Conservation (phyloP, 2,888 invertebrate species). For the Galerucella nymphaeae region DNA sequence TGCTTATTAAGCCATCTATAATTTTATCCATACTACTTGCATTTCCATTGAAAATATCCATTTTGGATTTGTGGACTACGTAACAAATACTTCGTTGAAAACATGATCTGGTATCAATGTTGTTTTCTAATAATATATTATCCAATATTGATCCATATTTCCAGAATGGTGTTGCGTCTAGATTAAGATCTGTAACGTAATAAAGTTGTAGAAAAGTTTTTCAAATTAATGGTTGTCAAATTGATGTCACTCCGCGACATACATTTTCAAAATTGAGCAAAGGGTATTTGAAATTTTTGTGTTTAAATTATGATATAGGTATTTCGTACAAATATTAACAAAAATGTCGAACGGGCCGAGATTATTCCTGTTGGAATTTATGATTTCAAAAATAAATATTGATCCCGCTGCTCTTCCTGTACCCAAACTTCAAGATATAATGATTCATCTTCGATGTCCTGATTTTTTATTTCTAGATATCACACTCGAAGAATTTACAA, state of each 20-base stretch:
- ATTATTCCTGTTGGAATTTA: conserved; percentile 70
- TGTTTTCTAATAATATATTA: conserved; percentile 67
- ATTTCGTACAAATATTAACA: conserved; percentile 3
- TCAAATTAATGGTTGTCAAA: conserved; percentile 46
- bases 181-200: conserved; percentile 18
- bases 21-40: conserved; percentile 66
- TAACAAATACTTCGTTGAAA: conserved; percentile 72
- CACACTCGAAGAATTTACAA: conserved; percentile 52
- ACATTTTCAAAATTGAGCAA: conserved; percentile 25
- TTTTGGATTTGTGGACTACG: conserved; percentile 64
- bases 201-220: too few relatives aligned
- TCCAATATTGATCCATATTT: conserved; percentile 61
- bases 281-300: conserved; percentile 33
- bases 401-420: conserved; percentile 59
- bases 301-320: conserved; percentile 30
- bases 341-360: conserved; percentile 61
- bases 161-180: conserved; percentile 31
- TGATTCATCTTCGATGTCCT: conserved; percentile 67
- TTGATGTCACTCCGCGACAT: conserved; percentile 28
- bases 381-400: conserved; percentile 68
- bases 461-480: conserved; percentile 64
- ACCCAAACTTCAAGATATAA: conserved; percentile 64
- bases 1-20: conserved; percentile 67
- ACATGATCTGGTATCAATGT: conserved; percentile 72
- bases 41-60: conserved; percentile 60